These are phyloP conservation scores for Eubasilissa splendida DNA, from an alignment of 2,888 invertebrate species.

Conservation along the genomic window DNA sequence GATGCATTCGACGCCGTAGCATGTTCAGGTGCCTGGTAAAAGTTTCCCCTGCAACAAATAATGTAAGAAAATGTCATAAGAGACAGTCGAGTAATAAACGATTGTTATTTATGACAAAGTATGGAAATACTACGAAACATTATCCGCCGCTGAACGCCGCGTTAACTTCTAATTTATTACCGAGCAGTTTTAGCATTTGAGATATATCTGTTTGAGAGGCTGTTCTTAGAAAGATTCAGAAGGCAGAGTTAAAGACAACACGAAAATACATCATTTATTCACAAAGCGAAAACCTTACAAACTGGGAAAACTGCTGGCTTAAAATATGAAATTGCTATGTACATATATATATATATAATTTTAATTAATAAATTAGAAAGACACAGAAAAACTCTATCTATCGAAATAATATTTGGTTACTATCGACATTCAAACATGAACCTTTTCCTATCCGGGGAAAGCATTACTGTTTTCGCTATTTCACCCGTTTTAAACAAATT, in stretches of 20 bases:
- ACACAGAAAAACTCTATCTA: too few species aligned
- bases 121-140: conserved; percentile 41
- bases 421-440: too few species aligned
- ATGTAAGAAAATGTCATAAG: conserved; percentile 16
- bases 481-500: too few species aligned
- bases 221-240: too few species aligned
- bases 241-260: too few species aligned
- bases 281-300: not conserved
- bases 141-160: conserved; percentile 4
- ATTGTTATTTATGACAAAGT: conserved; percentile 44
- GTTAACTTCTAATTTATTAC: conserved; percentile 17
- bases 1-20: conserved; percentile 36
- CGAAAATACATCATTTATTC: conserved; percentile 32
- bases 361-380: too few species aligned
- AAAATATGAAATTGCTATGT: too few species aligned
- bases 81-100: conserved; percentile 43
- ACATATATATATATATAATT: too few species aligned
- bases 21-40: conserved; percentile 30
- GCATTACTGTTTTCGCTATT: too few species aligned
- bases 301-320: too few species aligned
- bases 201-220: not conserved
- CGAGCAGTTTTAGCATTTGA: not conserved
- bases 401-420: too few species aligned
- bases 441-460: too few species aligned
- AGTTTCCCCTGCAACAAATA: conserved; percentile 34